Conservation (phyloP, 2,797 vertebrate genomes). For the Eremophila alpestris region DNA sequence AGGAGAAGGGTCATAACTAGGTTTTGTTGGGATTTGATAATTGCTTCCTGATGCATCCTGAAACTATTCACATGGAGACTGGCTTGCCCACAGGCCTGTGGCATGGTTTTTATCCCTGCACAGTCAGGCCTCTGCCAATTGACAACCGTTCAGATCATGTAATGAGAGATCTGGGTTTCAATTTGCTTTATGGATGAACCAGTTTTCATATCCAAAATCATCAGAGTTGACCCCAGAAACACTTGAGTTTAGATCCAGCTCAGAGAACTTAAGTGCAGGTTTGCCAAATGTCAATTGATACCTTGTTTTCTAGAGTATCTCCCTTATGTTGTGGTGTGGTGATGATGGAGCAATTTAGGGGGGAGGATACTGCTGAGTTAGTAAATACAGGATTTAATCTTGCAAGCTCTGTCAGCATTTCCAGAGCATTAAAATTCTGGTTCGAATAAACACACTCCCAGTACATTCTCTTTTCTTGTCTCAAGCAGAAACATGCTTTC, state of each 20-base stretch:
- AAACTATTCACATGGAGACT: not conserved
- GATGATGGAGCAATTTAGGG: not conserved
- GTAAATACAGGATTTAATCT: conserved; percentile 34
- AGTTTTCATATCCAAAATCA: not conserved
- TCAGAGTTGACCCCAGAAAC: not conserved
- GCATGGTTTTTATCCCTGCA: not conserved
- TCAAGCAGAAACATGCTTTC: not conserved
- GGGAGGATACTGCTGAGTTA: conserved; percentile 8
- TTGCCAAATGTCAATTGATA: not conserved
- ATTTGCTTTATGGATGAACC: not conserved
- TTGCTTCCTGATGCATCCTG: conserved; percentile 34
- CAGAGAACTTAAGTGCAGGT: not conserved
- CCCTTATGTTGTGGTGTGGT: not conserved
- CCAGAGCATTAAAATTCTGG: not conserved
- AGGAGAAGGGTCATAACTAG: conserved; percentile 11
- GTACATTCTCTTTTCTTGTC: not conserved
- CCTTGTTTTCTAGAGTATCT: not conserved
- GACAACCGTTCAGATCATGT: not conserved
- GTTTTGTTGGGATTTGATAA: conserved; percentile 18
- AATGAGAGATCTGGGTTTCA: not conserved
- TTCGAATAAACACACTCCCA: conserved; percentile 40
- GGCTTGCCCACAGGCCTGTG: not conserved
- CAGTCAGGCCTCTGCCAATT: not conserved
- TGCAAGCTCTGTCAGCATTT: conserved; percentile 24
- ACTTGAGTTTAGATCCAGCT: not conserved